These are phyloP conservation scores for Cordilura impudica DNA, from an alignment of 2,888 invertebrate genomes.

Conservation along the genomic window DNA sequence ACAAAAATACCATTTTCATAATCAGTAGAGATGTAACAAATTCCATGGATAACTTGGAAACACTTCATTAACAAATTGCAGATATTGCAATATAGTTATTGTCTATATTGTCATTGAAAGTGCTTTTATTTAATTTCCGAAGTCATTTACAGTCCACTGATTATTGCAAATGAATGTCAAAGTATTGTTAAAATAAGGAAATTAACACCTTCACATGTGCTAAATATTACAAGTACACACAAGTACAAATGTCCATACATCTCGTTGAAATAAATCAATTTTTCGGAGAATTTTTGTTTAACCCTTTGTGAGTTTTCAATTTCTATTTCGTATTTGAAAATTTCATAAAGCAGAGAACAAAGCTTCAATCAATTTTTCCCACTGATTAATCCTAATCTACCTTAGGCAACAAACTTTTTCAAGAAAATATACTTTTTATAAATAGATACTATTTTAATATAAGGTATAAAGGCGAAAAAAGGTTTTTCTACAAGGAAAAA, in stretches of 20 bases:
- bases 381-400: too few relatives aligned
- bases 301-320: background rate
- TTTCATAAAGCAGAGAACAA: too few relatives aligned
- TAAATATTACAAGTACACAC: slow-evolving; percentile 12
- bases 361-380: too few relatives aligned
- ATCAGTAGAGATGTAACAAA: too few relatives aligned
- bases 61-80: background rate
- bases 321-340: too few relatives aligned
- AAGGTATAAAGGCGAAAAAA: too few relatives aligned
- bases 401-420: too few relatives aligned
- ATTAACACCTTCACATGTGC: slow-evolving; percentile 49
- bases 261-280: background rate
- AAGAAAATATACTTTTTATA: too few relatives aligned
- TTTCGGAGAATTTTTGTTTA: background rate
- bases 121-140: background rate
- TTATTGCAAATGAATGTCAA: slow-evolving; percentile 7
- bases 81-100: background rate
- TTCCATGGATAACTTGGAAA: background rate
- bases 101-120: background rate
- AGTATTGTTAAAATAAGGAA: slow-evolving; percentile 43
- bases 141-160: background rate
- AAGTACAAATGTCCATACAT: too few relatives aligned
- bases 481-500: too few relatives aligned
- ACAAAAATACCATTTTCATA: too few relatives aligned
- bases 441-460: too few relatives aligned